phyloP scores from a whole-genome alignment of 2,113 vertebrate species.

The Rynchops niger region DNA sequence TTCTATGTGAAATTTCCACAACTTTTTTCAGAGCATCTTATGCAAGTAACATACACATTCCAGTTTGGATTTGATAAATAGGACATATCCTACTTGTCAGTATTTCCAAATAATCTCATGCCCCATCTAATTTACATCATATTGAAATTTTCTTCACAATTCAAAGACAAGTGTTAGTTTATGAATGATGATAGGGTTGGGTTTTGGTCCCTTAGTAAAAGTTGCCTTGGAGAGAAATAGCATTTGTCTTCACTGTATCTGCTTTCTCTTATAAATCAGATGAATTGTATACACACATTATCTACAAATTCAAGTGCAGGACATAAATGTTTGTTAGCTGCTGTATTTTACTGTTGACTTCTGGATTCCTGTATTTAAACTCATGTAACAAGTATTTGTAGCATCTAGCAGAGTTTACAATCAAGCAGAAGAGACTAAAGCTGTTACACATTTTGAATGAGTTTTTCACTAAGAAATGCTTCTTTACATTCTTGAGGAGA shows the following conservation, averaged over 20 bases:
- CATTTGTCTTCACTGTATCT: neutral
- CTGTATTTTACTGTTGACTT: neutral
- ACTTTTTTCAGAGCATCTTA: neutral
- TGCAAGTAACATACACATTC: accelerated
- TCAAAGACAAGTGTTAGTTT: neutral
- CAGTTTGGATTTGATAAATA: neutral
- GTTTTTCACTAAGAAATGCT: neutral
- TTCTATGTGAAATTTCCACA: neutral
- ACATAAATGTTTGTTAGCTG: neutral
- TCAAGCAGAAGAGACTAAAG: neutral
- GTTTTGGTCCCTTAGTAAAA: neutral
- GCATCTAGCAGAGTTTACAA: neutral
- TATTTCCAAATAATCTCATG: neutral
- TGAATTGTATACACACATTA: neutral
- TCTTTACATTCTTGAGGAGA: neutral
- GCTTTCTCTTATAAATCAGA: neutral
- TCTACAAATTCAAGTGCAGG: neutral
- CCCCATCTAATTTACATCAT: neutral
- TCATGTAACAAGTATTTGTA: neutral
- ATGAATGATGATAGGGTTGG: neutral
- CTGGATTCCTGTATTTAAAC: neutral
- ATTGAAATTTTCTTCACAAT: neutral
- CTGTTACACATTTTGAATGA: neutral
- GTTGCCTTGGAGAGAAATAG: neutral
- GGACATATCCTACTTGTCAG: neutral